Percentiles rank a stretch among this genome's conserved stretches.
phyloP scores from a whole-genome alignment of 2,113 vertebrate species.

The Phylloscopus trochiloides region DNA sequence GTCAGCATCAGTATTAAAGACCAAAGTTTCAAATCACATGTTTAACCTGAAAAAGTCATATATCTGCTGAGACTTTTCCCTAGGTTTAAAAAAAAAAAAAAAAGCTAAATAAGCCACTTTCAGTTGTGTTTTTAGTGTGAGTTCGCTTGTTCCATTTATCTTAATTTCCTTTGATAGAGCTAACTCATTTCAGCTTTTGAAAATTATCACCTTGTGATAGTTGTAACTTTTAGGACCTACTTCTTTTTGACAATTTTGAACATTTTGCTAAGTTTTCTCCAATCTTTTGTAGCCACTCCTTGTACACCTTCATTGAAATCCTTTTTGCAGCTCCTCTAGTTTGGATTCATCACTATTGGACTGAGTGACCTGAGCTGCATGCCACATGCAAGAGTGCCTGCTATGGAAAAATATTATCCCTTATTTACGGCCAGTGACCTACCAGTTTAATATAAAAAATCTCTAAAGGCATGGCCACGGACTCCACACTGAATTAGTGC shows the following conservation, averaged over 20 bases:
- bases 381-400: not conserved
- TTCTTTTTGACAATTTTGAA: not conserved
- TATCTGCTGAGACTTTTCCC: not conserved
- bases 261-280: not conserved
- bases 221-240: not conserved
- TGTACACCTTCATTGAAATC: not conserved
- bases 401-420: not conserved
- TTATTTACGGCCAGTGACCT: not conserved
- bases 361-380: not conserved
- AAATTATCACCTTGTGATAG: not conserved
- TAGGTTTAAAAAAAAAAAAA: not conserved
- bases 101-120: not conserved
- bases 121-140: not conserved
- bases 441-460: not conserved
- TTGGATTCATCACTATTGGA: not conserved
- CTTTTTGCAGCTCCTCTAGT: not conserved
- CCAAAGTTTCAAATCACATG: not conserved
- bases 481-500: not conserved
- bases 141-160: not conserved
- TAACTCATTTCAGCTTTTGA: not conserved
- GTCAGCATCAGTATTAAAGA: not conserved
- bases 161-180: not conserved
- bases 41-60: not conserved
- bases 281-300: not conserved
- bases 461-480: not conserved